Evolutionary conservation across 2,888 invertebrate species (phyloP).

Genomic region (Hypselothyrea guttata): DNA sequence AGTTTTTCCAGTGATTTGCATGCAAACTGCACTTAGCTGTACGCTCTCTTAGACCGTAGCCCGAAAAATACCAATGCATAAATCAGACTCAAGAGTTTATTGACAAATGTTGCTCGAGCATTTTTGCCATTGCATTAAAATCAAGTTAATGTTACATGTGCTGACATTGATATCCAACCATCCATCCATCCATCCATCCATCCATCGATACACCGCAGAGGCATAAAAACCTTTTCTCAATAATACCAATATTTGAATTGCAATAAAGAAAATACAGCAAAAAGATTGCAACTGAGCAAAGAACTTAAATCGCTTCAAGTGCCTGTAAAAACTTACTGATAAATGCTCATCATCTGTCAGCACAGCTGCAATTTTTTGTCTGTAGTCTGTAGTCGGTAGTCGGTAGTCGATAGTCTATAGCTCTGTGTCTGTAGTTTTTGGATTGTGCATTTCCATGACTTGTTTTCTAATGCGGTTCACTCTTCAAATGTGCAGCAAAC

Average conservation of each 20-base stretch:
- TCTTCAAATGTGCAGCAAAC: constrained; percentile 2
- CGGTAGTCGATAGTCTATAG: background rate
- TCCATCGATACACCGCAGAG: background rate
- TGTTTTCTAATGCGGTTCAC: background rate
- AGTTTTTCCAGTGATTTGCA: constrained; percentile 47
- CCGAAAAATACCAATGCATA: constrained; percentile 20
- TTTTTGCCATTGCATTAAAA: constrained; percentile 31
- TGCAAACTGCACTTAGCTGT: constrained; percentile 10
- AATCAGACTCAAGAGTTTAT: constrained; percentile 13
- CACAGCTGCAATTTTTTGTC: constrained; percentile 3
- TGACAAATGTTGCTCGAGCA: constrained; percentile 20
- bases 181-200: too few species aligned
- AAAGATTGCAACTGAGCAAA: background rate
- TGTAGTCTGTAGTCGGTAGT: background rate
- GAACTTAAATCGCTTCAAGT: constrained; percentile 16
- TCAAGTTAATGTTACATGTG: constrained; percentile 16
- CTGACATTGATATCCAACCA: constrained; percentile 23
- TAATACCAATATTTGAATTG: background rate
- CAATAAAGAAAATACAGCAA: background rate
- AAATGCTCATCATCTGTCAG: constrained; percentile 22
- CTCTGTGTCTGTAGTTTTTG: background rate
- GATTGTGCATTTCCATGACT: constrained; percentile 6
- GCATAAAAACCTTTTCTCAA: constrained; percentile 6
- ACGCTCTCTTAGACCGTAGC: too few species aligned
- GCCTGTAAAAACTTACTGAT: constrained; percentile 29